Evolutionary conservation across 1,140 invertebrate species (phyloP).

Genomic region (Drosophila tsacasi): DNA sequence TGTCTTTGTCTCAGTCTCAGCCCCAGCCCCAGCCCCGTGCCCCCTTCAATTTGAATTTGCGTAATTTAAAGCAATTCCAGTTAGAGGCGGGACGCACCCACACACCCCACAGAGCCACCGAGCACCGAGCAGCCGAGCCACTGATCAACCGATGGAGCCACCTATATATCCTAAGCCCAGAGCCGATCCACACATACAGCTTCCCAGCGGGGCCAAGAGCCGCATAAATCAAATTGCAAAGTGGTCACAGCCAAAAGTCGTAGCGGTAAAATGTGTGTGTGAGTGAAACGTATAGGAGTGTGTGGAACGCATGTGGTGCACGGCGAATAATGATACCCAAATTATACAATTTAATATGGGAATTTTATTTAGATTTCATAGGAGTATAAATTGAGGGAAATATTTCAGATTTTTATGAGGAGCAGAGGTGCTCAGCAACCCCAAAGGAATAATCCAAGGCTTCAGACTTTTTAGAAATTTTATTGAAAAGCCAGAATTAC

Average conservation of each 20-base stretch:
- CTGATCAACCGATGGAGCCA: conserved; percentile 20
- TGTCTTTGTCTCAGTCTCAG: conserved; percentile 20
- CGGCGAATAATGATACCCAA: conserved; percentile 1
- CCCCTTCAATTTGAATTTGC: conserved; percentile 64
- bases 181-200: conserved; percentile 14
- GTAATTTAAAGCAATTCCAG: conserved; percentile 83
- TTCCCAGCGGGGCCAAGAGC: conserved; percentile 50
- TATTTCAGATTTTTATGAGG: neutral
- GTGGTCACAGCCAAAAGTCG: conserved; percentile 54
- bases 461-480: neutral
- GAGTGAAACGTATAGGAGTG: conserved; percentile 24
- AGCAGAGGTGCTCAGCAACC: neutral
- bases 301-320: conserved; percentile 46
- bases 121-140: conserved; percentile 27
- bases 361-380: neutral
- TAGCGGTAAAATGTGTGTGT: conserved; percentile 35
- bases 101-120: conserved; percentile 57
- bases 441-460: neutral
- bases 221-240: conserved; percentile 79
- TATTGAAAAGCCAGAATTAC: neutral
- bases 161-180: conserved; percentile 13
- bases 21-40: neutral
- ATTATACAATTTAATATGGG: neutral
- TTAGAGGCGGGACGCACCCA: conserved; percentile 73
- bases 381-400: neutral